phyloP scores from a whole-genome alignment of 1,140 invertebrate genomes.

The Drosophila bifasciata region DNA sequence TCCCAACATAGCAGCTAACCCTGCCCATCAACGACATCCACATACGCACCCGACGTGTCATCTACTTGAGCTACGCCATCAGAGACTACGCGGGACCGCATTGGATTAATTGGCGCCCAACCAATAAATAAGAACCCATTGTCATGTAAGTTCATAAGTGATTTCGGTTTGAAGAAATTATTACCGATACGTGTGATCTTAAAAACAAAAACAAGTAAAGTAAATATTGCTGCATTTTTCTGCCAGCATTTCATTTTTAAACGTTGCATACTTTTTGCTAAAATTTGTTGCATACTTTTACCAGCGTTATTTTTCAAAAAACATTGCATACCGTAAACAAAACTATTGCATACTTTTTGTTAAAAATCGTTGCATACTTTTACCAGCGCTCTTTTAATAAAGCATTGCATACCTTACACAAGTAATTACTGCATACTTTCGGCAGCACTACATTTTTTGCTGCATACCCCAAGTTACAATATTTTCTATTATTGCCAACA shows the following conservation, averaged over 20 bases:
- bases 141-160: conserved; percentile 1
- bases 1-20: no score
- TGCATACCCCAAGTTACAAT: conserved; percentile 13
- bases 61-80: neutral
- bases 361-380: no score
- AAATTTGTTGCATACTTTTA: conserved; percentile 18
- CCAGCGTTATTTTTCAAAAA: neutral
- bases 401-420: neutral
- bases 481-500: conserved; percentile 8
- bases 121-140: neutral
- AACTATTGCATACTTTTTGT: no score
- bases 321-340: no score
- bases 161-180: neutral
- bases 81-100: neutral
- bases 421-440: conserved; percentile 10
- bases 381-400: neutral
- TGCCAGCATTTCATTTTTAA: conserved; percentile 3
- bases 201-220: conserved; percentile 7
- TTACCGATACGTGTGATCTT: neutral
- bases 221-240: neutral
- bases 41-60: neutral
- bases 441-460: conserved; percentile 5
- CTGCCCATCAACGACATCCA: no score
- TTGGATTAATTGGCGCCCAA: neutral
- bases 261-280: conserved; percentile 9